A percentile compares a stretch with the other conserved stretches of the same genome.
These are phyloP conservation scores for Eriosoma lanigerum DNA, from an alignment of 1,140 invertebrate species.

Conservation along the genomic window DNA sequence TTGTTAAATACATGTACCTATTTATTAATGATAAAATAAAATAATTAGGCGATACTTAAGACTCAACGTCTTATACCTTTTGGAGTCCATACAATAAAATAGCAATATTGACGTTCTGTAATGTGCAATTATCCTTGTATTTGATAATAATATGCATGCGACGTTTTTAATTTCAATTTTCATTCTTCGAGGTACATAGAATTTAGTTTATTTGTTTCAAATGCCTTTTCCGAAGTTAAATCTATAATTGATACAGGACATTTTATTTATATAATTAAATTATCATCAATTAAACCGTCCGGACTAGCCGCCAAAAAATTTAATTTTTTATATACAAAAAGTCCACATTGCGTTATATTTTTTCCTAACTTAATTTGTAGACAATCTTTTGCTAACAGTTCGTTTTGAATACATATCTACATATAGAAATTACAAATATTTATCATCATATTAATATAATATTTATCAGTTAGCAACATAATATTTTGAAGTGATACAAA, in stretches of 20 bases:
- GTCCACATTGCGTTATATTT: not conserved
- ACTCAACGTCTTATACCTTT: not conserved
- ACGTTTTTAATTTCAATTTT: not conserved
- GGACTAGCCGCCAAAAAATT: not conserved
- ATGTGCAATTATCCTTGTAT: not conserved
- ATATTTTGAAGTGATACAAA: not conserved
- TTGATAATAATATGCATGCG: not conserved
- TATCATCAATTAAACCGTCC: not conserved
- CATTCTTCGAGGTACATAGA: not conserved
- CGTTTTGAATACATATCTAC: not conserved
- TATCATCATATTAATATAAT: not conserved
- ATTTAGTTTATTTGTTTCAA: not conserved
- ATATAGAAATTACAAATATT: not conserved
- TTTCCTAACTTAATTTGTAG: not conserved
- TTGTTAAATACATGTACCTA: no score
- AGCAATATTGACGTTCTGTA: not conserved
- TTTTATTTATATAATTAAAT: not conserved
- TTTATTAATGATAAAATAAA: no score
- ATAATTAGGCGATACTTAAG: no score
- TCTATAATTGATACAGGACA: not conserved
- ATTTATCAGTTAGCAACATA: no score
- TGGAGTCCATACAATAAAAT: not conserved
- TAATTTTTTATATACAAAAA: conserved; percentile 16
- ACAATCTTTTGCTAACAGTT: not conserved
- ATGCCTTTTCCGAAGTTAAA: not conserved